Evolutionary conservation across 2,113 vertebrate genomes (phyloP).

Genomic region (Eublepharis macularius): DNA sequence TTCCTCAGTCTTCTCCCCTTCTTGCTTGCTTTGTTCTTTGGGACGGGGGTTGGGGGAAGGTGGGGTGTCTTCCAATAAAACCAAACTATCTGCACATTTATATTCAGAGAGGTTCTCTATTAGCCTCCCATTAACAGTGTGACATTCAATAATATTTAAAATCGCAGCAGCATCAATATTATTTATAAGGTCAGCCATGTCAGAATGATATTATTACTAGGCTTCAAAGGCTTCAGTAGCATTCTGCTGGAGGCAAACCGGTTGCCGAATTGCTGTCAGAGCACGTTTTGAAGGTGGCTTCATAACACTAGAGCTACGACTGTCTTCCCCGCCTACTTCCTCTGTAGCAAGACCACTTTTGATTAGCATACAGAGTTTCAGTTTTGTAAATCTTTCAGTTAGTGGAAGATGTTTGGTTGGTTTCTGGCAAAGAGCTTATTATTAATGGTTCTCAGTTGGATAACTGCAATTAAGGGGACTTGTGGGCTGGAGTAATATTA

Average conservation of each 20-base stretch:
- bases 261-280: conserved; percentile 34
- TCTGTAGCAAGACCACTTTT: conserved; percentile 16
- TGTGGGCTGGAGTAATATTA: background rate
- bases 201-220: conserved; percentile 61
- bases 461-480: background rate
- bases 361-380: conserved; percentile 43
- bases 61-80: conserved; percentile 2
- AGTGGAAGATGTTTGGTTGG: background rate
- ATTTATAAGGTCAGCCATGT: conserved; percentile 70
- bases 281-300: conserved; percentile 22
- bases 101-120: conserved; percentile 49
- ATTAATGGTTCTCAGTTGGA: background rate
- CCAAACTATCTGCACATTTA: conserved; percentile 38
- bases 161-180: conserved; percentile 60
- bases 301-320: conserved; percentile 41
- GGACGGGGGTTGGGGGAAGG: background rate
- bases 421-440: background rate
- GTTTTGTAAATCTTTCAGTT: conserved; percentile 17
- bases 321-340: conserved; percentile 12
- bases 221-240: conserved; percentile 51
- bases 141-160: conserved; percentile 70
- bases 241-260: conserved; percentile 48
- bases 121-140: conserved; percentile 55
- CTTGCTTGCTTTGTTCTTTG: background rate
- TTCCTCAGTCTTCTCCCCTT: background rate